phyloP scores from a whole-genome alignment of 2,113 vertebrate genomes.

The Apus apus region DNA sequence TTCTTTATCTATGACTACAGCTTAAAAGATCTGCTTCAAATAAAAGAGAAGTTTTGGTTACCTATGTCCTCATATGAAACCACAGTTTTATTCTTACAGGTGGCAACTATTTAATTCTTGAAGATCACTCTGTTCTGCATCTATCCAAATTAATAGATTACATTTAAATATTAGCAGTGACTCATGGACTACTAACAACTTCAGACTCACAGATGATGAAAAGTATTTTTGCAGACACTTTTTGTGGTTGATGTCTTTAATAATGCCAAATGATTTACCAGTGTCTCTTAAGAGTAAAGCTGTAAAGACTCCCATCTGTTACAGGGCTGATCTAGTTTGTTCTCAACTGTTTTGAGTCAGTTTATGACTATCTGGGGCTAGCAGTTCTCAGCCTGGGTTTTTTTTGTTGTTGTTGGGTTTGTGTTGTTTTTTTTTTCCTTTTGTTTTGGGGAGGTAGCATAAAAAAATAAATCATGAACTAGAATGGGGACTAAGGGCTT shows the following conservation, averaged over 20 bases:
- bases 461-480: background rate
- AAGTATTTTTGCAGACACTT: conserved; percentile 38
- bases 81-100: background rate
- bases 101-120: background rate
- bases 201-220: conserved; percentile 23
- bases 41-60: background rate
- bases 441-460: background rate
- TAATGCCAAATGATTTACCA: conserved; percentile 49
- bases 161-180: conserved; percentile 14
- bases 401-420: background rate
- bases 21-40: background rate
- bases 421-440: background rate
- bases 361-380: conserved; percentile 20
- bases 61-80: background rate
- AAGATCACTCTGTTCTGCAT: background rate
- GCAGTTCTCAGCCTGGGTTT: background rate
- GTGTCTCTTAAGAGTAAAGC: background rate
- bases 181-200: conserved; percentile 15
- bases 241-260: conserved; percentile 45
- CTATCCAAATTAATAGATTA: background rate
- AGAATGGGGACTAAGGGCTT: background rate
- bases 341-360: conserved; percentile 12
- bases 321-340: background rate
- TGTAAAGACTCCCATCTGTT: conserved; percentile 29
- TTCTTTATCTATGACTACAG: background rate